phyloP scores from a whole-genome alignment of 2,888 invertebrate species.

The Cephonodes hylas region DNA sequence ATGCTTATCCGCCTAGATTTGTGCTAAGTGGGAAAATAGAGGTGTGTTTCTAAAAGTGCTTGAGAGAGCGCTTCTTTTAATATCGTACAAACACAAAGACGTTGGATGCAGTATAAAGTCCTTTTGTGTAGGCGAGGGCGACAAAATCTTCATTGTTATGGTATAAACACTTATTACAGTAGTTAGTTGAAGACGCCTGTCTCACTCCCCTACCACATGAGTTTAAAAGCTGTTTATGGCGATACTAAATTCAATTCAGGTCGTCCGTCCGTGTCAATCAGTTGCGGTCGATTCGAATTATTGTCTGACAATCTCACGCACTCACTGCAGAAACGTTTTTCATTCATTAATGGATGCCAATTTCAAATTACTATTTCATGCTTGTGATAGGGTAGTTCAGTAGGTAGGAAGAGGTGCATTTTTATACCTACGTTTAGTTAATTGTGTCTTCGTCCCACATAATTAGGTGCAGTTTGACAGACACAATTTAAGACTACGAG shows the following conservation, averaged over 20 bases:
- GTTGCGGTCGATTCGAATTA: not conserved
- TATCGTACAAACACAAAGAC: not conserved
- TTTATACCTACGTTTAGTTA: too few relatives aligned
- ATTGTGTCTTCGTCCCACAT: too few relatives aligned
- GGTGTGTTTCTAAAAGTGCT: constrained; percentile 3
- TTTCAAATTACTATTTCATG: too few relatives aligned
- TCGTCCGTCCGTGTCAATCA: not conserved
- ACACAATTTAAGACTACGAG: too few relatives aligned
- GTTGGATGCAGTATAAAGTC: constrained; percentile 1
- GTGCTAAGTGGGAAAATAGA: not conserved
- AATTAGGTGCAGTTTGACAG: too few relatives aligned
- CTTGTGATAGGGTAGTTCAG: too few relatives aligned
- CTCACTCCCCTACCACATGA: not conserved
- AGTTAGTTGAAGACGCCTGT: not conserved
- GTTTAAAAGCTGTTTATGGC: not conserved
- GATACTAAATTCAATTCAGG: not conserved
- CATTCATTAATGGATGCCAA: not conserved
- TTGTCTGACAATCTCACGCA: not conserved
- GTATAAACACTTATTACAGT: not conserved
- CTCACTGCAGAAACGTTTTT: not conserved
- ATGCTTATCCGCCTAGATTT: constrained; percentile 1
- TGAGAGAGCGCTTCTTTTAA: not conserved
- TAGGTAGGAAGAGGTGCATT: too few relatives aligned
- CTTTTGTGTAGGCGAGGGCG: not conserved
- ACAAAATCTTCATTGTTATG: constrained; percentile 9